Evolutionary conservation across 2,888 invertebrate species (phyloP), one percentile per base, ranked within the genome.

Genomic region (Ectemnius cavifrons): DNA sequence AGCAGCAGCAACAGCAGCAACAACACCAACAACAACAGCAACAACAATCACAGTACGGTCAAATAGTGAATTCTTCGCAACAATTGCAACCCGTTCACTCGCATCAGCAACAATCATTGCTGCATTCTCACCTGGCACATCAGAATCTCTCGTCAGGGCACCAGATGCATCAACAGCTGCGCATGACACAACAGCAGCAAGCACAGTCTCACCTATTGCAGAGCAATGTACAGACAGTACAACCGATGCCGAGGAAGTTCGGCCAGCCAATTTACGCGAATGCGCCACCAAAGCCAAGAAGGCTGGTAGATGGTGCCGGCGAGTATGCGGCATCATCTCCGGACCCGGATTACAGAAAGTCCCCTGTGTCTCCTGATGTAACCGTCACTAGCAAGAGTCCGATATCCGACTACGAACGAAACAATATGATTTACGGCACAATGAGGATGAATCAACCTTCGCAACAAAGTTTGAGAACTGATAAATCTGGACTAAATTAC

Each of bases 241-340:
- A 76, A 85, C 90, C 85, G 2, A 79, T 89, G 83, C 85, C 90
- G 4, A 89, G 91, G 71, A 92, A 92, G 72, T 92, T 91, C 77
- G 91, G 92, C 4, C 95, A 95, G 86, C 96, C 97, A 0, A 93
- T 97, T 1, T 97, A 97, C 87, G 97, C 96, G 0, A 97, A 97
- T 91, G 97, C 97, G 2, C 97, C 97, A 13, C 97, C 97, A 0
- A 97, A 97, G 89, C 97, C 97, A 0, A 92, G 96, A 87, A 93
- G 97, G 67, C 93, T 96, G 47, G 95, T 94, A 77, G 96, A 96
- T 85, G 93, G 93, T 11, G 94, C 95, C 49, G 89, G 83, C 46
- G 89, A 88, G 5, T 95, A 95, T 84, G 94, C 95, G 60, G 95
- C 96, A 4, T 95, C 95, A 0, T 95, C 95, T 84, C 86, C 89